phyloP scores from a whole-genome alignment of 2,888 invertebrate genomes.

The Halictus quadricinctus region DNA sequence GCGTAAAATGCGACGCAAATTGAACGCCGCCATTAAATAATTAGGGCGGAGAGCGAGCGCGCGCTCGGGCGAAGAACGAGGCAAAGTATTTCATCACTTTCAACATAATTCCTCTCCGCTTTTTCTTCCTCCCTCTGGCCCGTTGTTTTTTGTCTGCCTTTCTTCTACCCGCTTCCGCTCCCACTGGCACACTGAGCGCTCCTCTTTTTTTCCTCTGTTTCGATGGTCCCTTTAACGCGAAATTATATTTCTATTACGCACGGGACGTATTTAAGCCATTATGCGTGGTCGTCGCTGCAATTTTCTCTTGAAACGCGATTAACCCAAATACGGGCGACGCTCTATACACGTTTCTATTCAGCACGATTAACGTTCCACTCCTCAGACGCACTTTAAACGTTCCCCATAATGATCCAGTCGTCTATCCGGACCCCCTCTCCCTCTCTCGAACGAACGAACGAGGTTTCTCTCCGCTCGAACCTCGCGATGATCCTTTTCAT shows the following conservation, averaged over 20 bases:
- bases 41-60: constrained; percentile 57
- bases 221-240: constrained; percentile 61
- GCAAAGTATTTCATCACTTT: constrained; percentile 63
- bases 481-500: constrained; percentile 8
- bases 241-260: constrained; percentile 73
- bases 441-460: neutral
- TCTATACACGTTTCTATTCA: constrained; percentile 49
- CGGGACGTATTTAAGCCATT: constrained; percentile 70
- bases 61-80: constrained; percentile 45
- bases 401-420: constrained; percentile 21
- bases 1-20: constrained; percentile 62
- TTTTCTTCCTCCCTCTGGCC: neutral
- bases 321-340: constrained; percentile 64
- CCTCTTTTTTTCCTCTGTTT: constrained; percentile 30
- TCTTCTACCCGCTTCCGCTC: neutral
- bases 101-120: constrained; percentile 35
- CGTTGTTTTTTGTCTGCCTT: constrained; percentile 13
- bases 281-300: constrained; percentile 70
- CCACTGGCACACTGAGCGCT: neutral
- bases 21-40: constrained; percentile 72
- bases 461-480: neutral
- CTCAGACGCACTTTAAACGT: constrained; percentile 55
- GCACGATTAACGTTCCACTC: constrained; percentile 62
- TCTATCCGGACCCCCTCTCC: neutral
- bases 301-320: constrained; percentile 69